Base-by-base conservation (phyloP, 2,888 invertebrate genomes). In the Lasioglossum zephyrum region DNA sequence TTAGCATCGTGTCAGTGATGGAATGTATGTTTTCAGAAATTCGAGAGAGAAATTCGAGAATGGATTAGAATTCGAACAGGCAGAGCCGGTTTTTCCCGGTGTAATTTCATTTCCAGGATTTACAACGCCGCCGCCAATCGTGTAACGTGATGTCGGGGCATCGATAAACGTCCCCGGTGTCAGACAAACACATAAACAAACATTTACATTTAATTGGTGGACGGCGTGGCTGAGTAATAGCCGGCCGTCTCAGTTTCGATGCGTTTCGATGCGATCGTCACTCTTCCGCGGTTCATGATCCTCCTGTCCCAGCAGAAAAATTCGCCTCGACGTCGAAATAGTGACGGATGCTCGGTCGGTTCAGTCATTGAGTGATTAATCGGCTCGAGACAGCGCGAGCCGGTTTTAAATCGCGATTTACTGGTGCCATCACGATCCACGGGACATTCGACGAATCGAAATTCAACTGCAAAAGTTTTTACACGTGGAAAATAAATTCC, bases 201-300 rank as follows among this genome's bases (percentile, higher is more conserved):
- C 94, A 94, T 94, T 94, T 93, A 92, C 94, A 94, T 94, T 94
- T 94, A 94, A 94, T 94, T 93, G 94, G 93, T 92, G 91, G 92
- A 89, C 87, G 91, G 91, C 91, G 92, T 90, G 90, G 87, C 92
- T 92, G 92, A 91, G 90, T 91, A 92, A 91, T 92, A 89, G 90
- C 87, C 87, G 85, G 81, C 77, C 89, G 90, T 90, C 88, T 92
- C 91, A 92, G 90, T 91, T 92, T 91, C 91, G 91, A 91, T 88
- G 78, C 87, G 85, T 90, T 91, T 88, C 91, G 91, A 88, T 89
- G 88, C 86, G 87, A 79, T 77, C 79, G 81, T 85, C 84, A 81
- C 83, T 87, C 85, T 86, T 82, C 83, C 83, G 72, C 73, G 75
- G 82, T 84, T 77, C 88, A 77, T 81, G 83, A 85, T 85, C 84